Evolutionary conservation across 2,113 vertebrate genomes (phyloP).

Genomic region (Labeo rohita): DNA sequence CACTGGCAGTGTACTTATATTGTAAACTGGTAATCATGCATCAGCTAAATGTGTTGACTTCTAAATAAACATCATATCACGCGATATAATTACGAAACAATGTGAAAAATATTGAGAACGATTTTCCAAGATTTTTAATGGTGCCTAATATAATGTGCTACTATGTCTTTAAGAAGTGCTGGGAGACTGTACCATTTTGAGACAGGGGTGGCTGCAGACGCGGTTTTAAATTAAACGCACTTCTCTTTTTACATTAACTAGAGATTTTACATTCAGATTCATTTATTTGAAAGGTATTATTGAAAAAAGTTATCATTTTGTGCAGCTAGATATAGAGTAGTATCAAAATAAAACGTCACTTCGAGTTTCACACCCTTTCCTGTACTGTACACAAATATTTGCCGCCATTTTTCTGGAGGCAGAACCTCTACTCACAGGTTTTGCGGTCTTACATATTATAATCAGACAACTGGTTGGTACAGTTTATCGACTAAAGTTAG

Average conservation of each 20-base stretch:
- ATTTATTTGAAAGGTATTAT: neutral
- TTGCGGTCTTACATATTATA: neutral
- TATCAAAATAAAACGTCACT: neutral
- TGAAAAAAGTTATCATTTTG: rapidly evolving
- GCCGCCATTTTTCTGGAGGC: conserved; percentile 57
- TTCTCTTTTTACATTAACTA: neutral
- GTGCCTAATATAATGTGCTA: neutral
- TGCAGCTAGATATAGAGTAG: neutral
- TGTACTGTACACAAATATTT: neutral
- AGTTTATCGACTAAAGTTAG: neutral
- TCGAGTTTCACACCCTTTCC: neutral
- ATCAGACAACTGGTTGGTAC: neutral
- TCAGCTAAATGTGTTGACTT: neutral
- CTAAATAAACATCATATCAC: neutral
- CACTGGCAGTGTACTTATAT: too few relatives aligned
- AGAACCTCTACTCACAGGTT: too few relatives aligned
- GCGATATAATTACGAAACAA: neutral
- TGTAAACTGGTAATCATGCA: neutral
- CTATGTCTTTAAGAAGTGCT: neutral
- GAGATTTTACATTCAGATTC: too few relatives aligned
- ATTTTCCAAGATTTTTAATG: neutral
- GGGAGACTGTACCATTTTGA: conserved; percentile 39
- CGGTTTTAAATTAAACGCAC: neutral
- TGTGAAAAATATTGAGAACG: neutral
- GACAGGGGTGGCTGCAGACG: neutral